A percentile compares a stretch with the other conserved stretches of the same genome.
Conservation (phyloP, 2,888 invertebrate species). For the Coenonympha arcania region DNA sequence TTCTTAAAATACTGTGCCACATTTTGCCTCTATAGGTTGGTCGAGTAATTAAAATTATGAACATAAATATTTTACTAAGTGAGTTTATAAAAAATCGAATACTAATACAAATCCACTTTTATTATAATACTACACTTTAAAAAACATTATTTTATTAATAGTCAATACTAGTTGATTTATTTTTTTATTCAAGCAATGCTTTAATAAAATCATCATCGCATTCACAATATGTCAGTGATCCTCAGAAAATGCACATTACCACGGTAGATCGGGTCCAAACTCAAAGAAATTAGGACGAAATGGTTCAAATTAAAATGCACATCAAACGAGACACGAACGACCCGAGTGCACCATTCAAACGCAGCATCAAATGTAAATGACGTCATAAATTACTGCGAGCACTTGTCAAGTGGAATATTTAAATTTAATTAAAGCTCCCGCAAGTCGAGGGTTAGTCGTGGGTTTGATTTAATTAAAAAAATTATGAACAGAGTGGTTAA, state of each 20-base stretch:
- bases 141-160: too few species aligned
- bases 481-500: conserved; percentile 30
- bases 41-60: too few species aligned
- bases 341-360: conserved; percentile 25
- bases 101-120: too few species aligned
- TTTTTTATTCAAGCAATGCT: too few species aligned
- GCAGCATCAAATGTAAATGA: conserved; percentile 25
- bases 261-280: neutral
- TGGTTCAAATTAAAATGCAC: conserved; percentile 9
- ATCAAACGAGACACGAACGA: conserved; percentile 14
- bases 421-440: conserved; percentile 30
- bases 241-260: neutral
- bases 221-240: too few species aligned
- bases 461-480: conserved; percentile 40
- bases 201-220: too few species aligned
- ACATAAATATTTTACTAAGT: too few species aligned
- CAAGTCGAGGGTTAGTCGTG: conserved; percentile 20
- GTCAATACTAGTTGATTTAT: too few species aligned
- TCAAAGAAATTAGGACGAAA: neutral
- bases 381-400: conserved; percentile 19
- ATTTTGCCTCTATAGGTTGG: too few species aligned
- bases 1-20: too few species aligned
- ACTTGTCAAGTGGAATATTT: conserved; percentile 28
- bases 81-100: too few species aligned
- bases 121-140: too few species aligned